Evolutionary conservation across 2,113 vertebrate species (phyloP), one percentile per base, ranked within the genome.

Genomic region (Pitta sordida): DNA sequence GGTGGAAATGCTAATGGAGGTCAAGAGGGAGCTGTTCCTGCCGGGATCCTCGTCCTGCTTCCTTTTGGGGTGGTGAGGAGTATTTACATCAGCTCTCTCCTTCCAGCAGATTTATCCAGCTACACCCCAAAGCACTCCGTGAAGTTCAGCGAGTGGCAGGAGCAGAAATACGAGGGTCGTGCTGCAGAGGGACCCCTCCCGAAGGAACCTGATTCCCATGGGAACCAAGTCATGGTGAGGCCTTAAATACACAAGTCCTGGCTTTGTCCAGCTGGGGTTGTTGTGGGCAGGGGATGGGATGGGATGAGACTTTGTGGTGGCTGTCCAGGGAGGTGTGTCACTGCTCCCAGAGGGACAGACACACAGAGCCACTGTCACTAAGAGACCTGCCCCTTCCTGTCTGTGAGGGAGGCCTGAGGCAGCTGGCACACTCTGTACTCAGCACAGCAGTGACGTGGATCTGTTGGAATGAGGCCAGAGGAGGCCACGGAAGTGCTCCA

Each of bases 81-180:
- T 86, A 43, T 10, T 96, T 32, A 94, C 0, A 2, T 65, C 44
- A 18, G 53, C 23, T 74, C 62, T 95, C 21, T 71, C 37, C 44
- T 70, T 48, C n/a, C 53, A n/a, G 9, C 93, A 99, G 99, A 98
- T 91, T 97, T 99, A 69, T 99, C 99, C 85, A 99, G 96, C 97
- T 99, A 99, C 83, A 98, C 98, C 67, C 99, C 99, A 73, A 99
- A 99, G 93, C 99, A 99, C 96, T 98, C 99, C 0, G 81, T 98
- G 95, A 98, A 98, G 92, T 99, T 98, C 97, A 98, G 95, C 15
- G 94, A 97, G 83, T 99, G 99, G 99, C 99, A 98, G 96, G 98
- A 99, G 81, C 98, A 98, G 96, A 98, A 98, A 32, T 93, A 96
- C 5, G 97, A 98, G 30, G 98, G 97, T 9, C 93, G 94, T 29